A percentile compares a stretch with the other conserved stretches of the same genome.
These are phyloP conservation scores for Notarius quadriscutis DNA, from an alignment of 2,113 vertebrate species.

Conservation along the genomic window DNA sequence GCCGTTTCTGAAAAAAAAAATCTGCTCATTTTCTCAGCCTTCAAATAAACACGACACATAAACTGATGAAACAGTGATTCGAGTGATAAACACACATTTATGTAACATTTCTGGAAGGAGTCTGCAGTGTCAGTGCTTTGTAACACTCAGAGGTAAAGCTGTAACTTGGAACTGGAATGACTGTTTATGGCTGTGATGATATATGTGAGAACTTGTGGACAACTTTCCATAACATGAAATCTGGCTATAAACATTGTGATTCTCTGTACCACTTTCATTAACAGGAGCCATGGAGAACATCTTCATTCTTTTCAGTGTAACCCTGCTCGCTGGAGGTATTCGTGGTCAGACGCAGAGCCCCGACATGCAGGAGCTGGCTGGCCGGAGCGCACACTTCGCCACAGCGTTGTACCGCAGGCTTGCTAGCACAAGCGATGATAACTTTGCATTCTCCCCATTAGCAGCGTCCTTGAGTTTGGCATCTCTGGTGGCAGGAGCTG, in stretches of 20 bases:
- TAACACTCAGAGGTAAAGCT: no score
- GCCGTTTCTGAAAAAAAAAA: no score
- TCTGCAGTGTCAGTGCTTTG: no score
- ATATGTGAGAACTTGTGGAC: no score
- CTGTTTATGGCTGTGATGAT: no score
- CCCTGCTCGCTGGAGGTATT: slow-evolving; percentile 20
- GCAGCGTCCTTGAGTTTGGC: slow-evolving; percentile 69
- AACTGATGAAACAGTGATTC: no score
- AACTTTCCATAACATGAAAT: no score
- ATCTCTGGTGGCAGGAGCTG: slow-evolving; percentile 66
- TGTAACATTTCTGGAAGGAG: no score
- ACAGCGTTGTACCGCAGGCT: slow-evolving; percentile 79
- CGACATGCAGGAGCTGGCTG: slow-evolving; percentile 62
- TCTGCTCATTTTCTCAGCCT: no score
- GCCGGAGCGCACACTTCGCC: slow-evolving; percentile 75
- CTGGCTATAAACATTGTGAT: neutral
- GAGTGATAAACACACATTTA: no score
- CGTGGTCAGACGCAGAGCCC: neutral
- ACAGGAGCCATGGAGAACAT: slow-evolving; percentile 33
- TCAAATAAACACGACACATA: no score
- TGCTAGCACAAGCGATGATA: slow-evolving; percentile 77
- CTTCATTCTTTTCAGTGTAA: slow-evolving; percentile 31
- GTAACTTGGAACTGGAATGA: no score
- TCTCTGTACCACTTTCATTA: neutral
- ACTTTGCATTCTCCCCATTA: slow-evolving; percentile 77